Base-by-base conservation (phyloP, 2,113 vertebrate genomes). In the Plotosus lineatus region DNA sequence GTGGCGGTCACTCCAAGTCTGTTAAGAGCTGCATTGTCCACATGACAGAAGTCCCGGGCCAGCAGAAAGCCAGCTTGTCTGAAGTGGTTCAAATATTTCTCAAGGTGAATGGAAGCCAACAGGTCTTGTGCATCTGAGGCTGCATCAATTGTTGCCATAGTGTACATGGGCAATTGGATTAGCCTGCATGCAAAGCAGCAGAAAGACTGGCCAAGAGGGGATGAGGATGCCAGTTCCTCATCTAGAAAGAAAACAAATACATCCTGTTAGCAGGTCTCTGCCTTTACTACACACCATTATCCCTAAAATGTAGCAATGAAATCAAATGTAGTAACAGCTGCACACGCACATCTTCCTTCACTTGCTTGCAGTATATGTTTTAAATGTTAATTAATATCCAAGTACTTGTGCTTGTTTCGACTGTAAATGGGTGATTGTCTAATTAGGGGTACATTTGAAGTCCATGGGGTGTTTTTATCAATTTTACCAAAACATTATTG, bases 1-100 rank as follows among this genome's bases (percentile, higher is more conserved):
- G 98, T 99, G 84, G 97, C 96, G 0, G 88, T 93, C 87, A 99
- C 80, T 4, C 97, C 97, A 12, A 99, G 88, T 85, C 91, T 92
- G 86, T 92, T 93, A 84, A 99, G 87, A 1, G 91, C 90, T 11
- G 94, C 86, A 1, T 94, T 89, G 10, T 95, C 93, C 87, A 99
- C 92, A 11, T 85, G 91, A 23, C 80, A 51, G 48, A 93, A 89
- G 44, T 98, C 96, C 80, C 88, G 79, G 26, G 92, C 95, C 46
- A 89, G 86, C 0, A 92, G 88, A 88, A 96, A 94, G 1, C 97
- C 94, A 0, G 95, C 94, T 85, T 77, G 88, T 68, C 85, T 92
- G 90, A 99, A 98, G 51, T 90, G 88, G 75, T 95, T 92, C 77
- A 87, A 90, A 89, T 99, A 98, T 89, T 92, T 94, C 88, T 98